phyloP scores from a whole-genome alignment of 2,888 invertebrate species.

The Smittia aterrima region DNA sequence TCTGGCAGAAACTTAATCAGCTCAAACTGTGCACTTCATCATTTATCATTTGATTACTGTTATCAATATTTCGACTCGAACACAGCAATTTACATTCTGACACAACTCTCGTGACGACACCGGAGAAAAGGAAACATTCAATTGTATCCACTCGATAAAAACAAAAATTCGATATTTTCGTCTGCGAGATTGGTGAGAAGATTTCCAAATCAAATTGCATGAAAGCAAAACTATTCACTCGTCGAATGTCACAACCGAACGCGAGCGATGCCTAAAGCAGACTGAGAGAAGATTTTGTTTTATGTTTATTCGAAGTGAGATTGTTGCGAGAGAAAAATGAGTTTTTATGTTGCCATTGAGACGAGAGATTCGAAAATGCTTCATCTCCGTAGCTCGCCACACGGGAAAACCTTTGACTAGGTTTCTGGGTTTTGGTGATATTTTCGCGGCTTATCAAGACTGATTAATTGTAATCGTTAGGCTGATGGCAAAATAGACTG shows the following conservation, averaged over 20 bases:
- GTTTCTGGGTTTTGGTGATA: too few species aligned
- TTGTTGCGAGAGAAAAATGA: neutral
- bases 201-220: slow-evolving; percentile 5
- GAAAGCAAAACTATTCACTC: neutral
- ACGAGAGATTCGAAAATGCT: neutral
- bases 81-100: neutral
- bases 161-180: slow-evolving; percentile 30
- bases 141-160: neutral
- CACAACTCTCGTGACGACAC: neutral
- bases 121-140: neutral
- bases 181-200: slow-evolving; percentile 1
- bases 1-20: neutral
- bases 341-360: neutral
- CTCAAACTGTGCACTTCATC: neutral
- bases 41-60: neutral
- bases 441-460: too few species aligned
- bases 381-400: too few species aligned
- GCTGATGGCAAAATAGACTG: too few species aligned
- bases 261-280: neutral
- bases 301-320: neutral
- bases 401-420: too few species aligned
- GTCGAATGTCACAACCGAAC: neutral
- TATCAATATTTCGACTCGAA: neutral
- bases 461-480: too few species aligned
- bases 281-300: slow-evolving; percentile 5